phyloP scores from a whole-genome alignment of 2,113 vertebrate species.

The Arizona elegans region DNA sequence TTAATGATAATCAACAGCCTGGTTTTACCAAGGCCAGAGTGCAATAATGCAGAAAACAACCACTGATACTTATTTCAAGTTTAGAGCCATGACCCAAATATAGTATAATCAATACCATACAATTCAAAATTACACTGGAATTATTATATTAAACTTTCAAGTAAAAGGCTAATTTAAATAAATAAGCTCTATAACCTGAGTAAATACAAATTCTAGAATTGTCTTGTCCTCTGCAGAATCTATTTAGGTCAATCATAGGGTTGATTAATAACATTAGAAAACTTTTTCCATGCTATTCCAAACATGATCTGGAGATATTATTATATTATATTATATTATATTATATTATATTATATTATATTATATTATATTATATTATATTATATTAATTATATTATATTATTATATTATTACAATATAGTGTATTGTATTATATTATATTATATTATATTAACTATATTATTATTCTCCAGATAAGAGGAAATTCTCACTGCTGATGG shows the following conservation, averaged over 20 bases:
- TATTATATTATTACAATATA: no score
- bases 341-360: background rate
- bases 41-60: constrained; percentile 62
- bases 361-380: background rate
- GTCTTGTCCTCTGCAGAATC: background rate
- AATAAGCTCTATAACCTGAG: background rate
- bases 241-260: rapidly evolving
- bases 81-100: constrained; percentile 45
- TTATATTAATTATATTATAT: background rate
- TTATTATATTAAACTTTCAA: background rate
- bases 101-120: constrained; percentile 30
- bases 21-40: constrained; percentile 69
- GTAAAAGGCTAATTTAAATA: background rate
- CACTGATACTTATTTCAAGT: constrained; percentile 59
- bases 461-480: background rate
- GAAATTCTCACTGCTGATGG: background rate
- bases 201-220: background rate
- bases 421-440: no score
- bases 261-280: background rate
- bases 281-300: background rate
- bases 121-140: constrained; percentile 30
- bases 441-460: background rate
- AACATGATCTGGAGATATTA: background rate
- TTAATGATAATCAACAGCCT: constrained; percentile 76
- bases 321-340: background rate